A percentile compares a stretch with the other conserved stretches of the same genome.
phyloP scores from a whole-genome alignment of 2,113 vertebrate species.

The Agapornis roseicollis region DNA sequence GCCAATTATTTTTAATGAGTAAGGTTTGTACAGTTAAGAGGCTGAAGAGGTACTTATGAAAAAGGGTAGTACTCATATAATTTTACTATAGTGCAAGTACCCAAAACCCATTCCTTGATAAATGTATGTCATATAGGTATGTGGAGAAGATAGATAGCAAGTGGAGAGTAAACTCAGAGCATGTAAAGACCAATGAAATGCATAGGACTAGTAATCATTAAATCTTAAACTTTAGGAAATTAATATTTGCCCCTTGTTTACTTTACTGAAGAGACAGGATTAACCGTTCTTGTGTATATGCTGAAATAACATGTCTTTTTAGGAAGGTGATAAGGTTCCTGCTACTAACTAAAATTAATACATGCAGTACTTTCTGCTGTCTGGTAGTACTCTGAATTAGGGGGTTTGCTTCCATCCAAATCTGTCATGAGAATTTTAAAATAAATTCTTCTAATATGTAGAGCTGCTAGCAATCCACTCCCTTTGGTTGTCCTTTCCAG shows the following conservation, averaged over 20 bases:
- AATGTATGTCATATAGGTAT: background rate
- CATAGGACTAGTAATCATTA: background rate
- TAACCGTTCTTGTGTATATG: background rate
- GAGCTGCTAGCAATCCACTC: background rate
- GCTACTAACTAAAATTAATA: background rate
- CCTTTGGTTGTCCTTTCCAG: background rate
- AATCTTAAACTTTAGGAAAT: background rate
- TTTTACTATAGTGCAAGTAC: background rate
- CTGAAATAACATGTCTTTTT: background rate
- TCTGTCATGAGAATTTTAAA: background rate
- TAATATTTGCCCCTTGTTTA: background rate
- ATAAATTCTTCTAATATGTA: background rate
- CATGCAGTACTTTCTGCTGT: background rate
- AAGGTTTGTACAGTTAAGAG: background rate
- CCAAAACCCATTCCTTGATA: background rate
- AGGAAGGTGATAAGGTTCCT: background rate
- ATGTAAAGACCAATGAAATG: background rate
- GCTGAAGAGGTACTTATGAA: background rate
- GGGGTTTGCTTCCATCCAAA: background rate
- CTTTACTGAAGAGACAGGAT: background rate
- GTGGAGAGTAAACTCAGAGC: background rate
- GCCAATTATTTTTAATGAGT: background rate
- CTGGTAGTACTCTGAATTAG: background rate
- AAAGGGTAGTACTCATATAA: background rate
- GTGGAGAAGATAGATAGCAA: background rate